Conservation (phyloP, 2,888 invertebrate genomes). For the Lithophane leautieri region DNA sequence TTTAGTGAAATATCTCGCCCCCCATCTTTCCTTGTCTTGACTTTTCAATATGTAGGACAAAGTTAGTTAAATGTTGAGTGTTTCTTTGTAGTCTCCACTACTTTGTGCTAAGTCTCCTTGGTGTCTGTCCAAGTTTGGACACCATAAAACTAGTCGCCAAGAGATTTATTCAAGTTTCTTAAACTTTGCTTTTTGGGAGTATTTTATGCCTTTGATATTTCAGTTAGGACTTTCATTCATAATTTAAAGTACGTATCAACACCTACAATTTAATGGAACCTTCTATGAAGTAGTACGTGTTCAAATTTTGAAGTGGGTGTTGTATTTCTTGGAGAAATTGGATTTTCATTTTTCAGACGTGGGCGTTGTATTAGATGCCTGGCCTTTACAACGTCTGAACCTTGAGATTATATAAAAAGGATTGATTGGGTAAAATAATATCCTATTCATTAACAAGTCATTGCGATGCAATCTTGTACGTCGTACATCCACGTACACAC, state of each 20-base stretch:
- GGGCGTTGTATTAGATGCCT: background rate
- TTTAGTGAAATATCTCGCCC: background rate
- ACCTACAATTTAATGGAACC: background rate
- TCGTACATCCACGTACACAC: no score
- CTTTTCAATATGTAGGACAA: slow-evolving; percentile 26
- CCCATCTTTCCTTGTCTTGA: background rate
- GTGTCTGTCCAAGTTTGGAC: slow-evolving; percentile 60
- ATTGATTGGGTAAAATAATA: slow-evolving; percentile 3
- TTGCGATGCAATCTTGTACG: background rate
- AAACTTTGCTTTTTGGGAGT: slow-evolving; percentile 26
- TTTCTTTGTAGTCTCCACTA: slow-evolving; percentile 55
- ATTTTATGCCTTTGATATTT: slow-evolving; percentile 13
- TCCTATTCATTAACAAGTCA: background rate
- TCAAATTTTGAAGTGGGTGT: background rate
- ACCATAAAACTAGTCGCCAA: slow-evolving; percentile 61
- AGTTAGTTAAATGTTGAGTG: slow-evolving; percentile 56
- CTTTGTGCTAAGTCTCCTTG: slow-evolving; percentile 59
- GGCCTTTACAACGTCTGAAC: no score
- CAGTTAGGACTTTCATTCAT: background rate
- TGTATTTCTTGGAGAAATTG: background rate
- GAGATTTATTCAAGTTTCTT: slow-evolving; percentile 62
- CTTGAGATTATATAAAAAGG: background rate
- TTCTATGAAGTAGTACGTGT: background rate
- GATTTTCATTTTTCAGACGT: background rate
- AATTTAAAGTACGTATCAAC: background rate